Base-by-base conservation (phyloP, 2,888 invertebrate genomes). In the Melolontha melolontha region DNA sequence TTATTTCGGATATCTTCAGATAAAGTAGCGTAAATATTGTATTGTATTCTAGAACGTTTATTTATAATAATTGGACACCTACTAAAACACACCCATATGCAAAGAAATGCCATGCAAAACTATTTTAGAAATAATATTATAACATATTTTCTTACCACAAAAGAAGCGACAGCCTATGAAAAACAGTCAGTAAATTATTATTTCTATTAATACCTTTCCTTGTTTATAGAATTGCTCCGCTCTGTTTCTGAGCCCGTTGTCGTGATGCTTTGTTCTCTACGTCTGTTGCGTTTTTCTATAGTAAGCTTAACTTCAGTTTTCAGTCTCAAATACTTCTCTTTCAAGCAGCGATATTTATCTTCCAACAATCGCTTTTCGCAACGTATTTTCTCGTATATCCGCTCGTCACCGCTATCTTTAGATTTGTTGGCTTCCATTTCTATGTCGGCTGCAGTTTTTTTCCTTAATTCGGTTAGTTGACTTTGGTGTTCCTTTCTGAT, bases 241-340 rank as follows among this genome's bases (percentile, higher is more conserved):
- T 93, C 93, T 0, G 93, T 93, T 79, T 93, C 93, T 0, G 93
- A 93, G 0, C 92, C 92, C 8, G 82, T 83, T 77, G 87, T 88
- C 0, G 90, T 88, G 79, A 87, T 85, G 67, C 87, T 88, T 73
- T 83, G 83, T 79, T 89, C 88, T 74, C 90, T 89, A 0, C 89
- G 85, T 1, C 90, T 84, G 78, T 90, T 91, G 10, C 93, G 87
- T 29, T 91, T 89, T 77, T 94, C 94, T 66, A 93, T 87, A 0
- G 92, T 91, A 27, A 91, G 83, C 81, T 92, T 91, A 8, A 94
- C 92, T 73, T 94, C 93, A 17, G 90, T 91, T 80, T 94, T 94
- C 66, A 95, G 83, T 11, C 92, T 85, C 17, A 91, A 87, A 76
- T 94, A 94, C 81, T 94, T 94, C 78, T 93, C 93, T 81, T 94